Evolutionary conservation across 2,113 vertebrate species (phyloP).

Genomic region (Gymnobelideus leadbeateri): DNA sequence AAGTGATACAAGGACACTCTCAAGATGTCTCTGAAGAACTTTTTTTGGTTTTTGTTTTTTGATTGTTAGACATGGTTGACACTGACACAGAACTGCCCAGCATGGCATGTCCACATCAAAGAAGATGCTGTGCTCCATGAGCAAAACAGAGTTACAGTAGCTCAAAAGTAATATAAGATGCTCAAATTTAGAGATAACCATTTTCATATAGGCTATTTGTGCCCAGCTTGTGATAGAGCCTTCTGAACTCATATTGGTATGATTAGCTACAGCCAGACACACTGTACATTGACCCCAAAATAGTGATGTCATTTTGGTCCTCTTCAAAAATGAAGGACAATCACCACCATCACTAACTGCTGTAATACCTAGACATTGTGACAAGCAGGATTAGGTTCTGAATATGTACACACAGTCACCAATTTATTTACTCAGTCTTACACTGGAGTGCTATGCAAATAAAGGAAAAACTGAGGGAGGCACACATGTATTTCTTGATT

Average conservation of each 20-base stretch:
- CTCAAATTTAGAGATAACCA: neutral
- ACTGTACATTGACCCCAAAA: neutral
- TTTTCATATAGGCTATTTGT: neutral
- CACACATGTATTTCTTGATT: neutral
- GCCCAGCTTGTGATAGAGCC: neutral
- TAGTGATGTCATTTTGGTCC: neutral
- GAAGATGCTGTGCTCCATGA: neutral
- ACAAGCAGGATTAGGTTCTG: neutral
- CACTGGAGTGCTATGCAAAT: neutral
- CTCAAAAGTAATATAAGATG: neutral
- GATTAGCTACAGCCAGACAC: neutral
- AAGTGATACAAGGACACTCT: neutral
- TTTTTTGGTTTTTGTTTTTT: neutral
- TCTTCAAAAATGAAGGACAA: neutral
- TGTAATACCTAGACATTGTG: neutral
- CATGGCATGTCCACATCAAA: neutral
- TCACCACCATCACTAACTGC: neutral
- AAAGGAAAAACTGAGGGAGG: neutral
- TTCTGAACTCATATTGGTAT: neutral
- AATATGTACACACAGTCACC: neutral
- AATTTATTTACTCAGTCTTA: neutral
- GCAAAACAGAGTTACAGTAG: neutral
- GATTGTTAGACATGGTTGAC: neutral
- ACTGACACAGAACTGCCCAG: neutral
- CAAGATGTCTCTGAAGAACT: neutral